Percentiles rank a stretch among this genome's conserved stretches.
Conservation (phyloP, 2,888 invertebrate species). For the Dinocampus coccinellae region DNA sequence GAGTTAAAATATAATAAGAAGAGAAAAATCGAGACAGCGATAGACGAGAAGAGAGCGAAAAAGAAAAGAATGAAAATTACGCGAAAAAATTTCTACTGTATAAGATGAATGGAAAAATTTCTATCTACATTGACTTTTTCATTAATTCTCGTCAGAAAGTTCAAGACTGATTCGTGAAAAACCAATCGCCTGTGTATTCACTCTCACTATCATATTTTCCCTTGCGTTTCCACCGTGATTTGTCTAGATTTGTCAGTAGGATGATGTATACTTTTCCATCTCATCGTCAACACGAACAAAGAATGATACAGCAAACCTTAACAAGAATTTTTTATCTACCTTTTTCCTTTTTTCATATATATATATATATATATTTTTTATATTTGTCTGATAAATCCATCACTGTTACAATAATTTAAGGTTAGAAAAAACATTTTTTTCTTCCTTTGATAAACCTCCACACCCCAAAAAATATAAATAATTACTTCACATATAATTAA, state of each 20-base stretch:
- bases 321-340: constrained; percentile 3
- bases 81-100: neutral
- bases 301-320: constrained; percentile 13
- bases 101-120: constrained; percentile 17
- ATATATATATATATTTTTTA: neutral
- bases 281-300: constrained; percentile 16
- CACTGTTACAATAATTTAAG: constrained; percentile 1
- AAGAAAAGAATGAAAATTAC: constrained; percentile 2
- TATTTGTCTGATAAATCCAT: neutral
- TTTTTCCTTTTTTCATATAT: neutral
- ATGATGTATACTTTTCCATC: constrained; percentile 16
- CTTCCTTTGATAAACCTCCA: neutral
- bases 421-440: neutral
- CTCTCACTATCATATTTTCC: constrained; percentile 25
- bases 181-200: constrained; percentile 36
- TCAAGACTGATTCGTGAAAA: constrained; percentile 33
- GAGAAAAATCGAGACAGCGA: no score
- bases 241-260: constrained; percentile 36
- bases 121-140: constrained; percentile 44
- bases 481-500: neutral
- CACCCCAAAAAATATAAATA: neutral
- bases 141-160: constrained; percentile 44
- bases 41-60: neutral
- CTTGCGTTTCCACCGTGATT: constrained; percentile 32
- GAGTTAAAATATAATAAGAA: neutral